Percentiles rank a stretch among this genome's conserved stretches.
Conservation (phyloP, 2,888 invertebrate genomes). For the Apamea crenata region DNA sequence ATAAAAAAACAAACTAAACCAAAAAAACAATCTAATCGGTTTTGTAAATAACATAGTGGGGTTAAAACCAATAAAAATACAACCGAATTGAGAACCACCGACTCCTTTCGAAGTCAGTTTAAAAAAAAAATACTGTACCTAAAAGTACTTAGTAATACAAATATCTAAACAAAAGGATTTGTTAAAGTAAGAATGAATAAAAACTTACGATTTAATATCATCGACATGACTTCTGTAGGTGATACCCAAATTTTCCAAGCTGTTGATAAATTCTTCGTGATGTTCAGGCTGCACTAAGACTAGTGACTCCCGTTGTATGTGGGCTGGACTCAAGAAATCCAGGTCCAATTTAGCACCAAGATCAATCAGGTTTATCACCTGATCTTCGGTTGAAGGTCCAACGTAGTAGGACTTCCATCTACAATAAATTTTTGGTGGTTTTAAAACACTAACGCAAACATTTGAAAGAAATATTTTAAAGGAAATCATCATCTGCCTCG, state of each 20-base stretch:
- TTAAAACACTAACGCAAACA: not conserved
- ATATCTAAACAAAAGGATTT: not conserved
- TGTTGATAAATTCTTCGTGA: slow-evolving; percentile 75
- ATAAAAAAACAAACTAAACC: too few relatives aligned
- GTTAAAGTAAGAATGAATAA: not conserved
- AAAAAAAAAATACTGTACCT: too few relatives aligned
- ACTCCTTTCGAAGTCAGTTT: too few relatives aligned
- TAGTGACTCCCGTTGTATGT: slow-evolving; percentile 77
- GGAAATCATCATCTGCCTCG: too few relatives aligned
- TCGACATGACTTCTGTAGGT: slow-evolving; percentile 80
- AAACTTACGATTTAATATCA: slow-evolving; percentile 80
- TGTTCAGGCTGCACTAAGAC: slow-evolving; percentile 83
- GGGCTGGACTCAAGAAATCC: slow-evolving; percentile 77
- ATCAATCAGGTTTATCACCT: slow-evolving; percentile 72
- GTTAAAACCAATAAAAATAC: too few relatives aligned
- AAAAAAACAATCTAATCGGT: too few relatives aligned
- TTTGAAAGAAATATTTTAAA: not conserved
- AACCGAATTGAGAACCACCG: too few relatives aligned
- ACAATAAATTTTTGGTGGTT: not conserved
- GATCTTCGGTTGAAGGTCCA: slow-evolving; percentile 71
- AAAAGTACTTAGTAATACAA: not conserved
- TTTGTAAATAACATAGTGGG: too few relatives aligned
- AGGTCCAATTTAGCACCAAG: slow-evolving; percentile 70
- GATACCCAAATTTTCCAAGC: slow-evolving; percentile 78
- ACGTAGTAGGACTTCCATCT: slow-evolving; percentile 83